Evolutionary conservation across 30 jellyfish, hydroid and myxozoan genomes (phyloP).

Genomic region (Aurelia sp.): DNA sequence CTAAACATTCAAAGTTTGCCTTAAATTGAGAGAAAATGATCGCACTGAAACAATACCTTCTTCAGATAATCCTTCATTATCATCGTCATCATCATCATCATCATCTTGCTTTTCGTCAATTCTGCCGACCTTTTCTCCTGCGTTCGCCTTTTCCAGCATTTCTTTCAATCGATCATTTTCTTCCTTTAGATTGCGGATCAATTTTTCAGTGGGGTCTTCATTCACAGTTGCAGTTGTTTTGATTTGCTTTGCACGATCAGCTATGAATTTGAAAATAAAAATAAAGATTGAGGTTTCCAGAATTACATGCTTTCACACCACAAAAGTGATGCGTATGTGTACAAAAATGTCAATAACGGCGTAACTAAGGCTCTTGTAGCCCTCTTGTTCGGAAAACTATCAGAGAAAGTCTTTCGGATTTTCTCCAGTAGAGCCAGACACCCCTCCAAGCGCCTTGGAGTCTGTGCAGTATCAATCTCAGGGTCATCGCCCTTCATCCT

Average conservation of each 20-base stretch:
- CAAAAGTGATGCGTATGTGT: too few relatives aligned
- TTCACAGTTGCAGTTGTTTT: slow-evolving; percentile 83
- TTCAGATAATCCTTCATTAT: slow-evolving; percentile 67
- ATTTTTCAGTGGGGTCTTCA: slow-evolving; percentile 87
- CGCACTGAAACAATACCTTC: slow-evolving; percentile 43
- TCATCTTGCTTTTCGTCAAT: slow-evolving; percentile 77
- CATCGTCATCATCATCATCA: slow-evolving; percentile 78
- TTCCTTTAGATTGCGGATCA: slow-evolving; percentile 80
- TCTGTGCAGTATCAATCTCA: too few relatives aligned
- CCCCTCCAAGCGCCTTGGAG: too few relatives aligned
- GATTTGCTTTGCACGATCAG: slow-evolving; percentile 90
- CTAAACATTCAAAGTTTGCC: too few relatives aligned
- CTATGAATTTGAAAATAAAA: slow-evolving; percentile 14
- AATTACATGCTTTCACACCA: too few relatives aligned
- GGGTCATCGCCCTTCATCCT: too few relatives aligned
- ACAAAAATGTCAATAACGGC: too few relatives aligned
- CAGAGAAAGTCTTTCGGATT: too few relatives aligned
- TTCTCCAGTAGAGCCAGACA: too few relatives aligned
- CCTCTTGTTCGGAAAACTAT: too few relatives aligned
- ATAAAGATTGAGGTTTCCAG: not conserved
- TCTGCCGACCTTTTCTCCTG: slow-evolving; percentile 72
- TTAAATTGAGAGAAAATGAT: too few relatives aligned
- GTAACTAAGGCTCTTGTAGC: too few relatives aligned
- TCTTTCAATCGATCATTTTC: slow-evolving; percentile 78
- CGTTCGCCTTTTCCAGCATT: slow-evolving; percentile 58